Evolutionary conservation across 2,113 vertebrate genomes (phyloP).

Genomic region (Lamprologus tigripictilis): DNA sequence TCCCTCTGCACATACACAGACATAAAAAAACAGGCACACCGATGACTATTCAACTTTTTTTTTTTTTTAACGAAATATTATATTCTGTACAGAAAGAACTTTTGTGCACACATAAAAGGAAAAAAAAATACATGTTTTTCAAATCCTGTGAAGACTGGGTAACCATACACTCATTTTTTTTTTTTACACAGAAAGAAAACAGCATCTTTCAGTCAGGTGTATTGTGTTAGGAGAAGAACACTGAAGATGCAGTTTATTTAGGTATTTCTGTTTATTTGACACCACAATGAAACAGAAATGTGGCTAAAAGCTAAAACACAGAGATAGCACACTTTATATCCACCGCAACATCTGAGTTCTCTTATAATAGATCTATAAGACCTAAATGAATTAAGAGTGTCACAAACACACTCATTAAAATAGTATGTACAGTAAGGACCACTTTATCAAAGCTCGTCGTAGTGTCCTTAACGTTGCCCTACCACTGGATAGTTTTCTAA

Average conservation of each 20-base stretch:
- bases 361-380: slow-evolving; percentile 74
- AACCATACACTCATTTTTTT: neutral
- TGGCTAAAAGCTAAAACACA: slow-evolving; percentile 1
- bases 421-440: slow-evolving; percentile 69
- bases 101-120: neutral
- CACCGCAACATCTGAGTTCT: slow-evolving; percentile 2
- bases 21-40: neutral
- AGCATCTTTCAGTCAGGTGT: slow-evolving; percentile 17
- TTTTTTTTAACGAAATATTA: neutral
- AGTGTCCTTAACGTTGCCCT: slow-evolving; percentile 33
- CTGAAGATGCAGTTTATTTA: neutral
- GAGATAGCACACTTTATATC: slow-evolving; percentile 7
- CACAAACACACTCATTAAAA: slow-evolving; percentile 68
- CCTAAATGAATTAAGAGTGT: slow-evolving; percentile 70
- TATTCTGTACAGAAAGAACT: neutral
- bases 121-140: neutral
- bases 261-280: neutral
- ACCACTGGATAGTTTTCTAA: slow-evolving; percentile 35
- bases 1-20: neutral
- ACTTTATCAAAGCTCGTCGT: slow-evolving; percentile 15
- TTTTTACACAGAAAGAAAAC: neutral
- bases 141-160: neutral
- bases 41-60: neutral
- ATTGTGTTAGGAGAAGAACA: neutral
- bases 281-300: neutral